A percentile compares a stretch with the other conserved stretches of the same genome.
Evolutionary conservation across 2,797 vertebrate genomes (phyloP).

Genomic region (Chaunax sp.): DNA sequence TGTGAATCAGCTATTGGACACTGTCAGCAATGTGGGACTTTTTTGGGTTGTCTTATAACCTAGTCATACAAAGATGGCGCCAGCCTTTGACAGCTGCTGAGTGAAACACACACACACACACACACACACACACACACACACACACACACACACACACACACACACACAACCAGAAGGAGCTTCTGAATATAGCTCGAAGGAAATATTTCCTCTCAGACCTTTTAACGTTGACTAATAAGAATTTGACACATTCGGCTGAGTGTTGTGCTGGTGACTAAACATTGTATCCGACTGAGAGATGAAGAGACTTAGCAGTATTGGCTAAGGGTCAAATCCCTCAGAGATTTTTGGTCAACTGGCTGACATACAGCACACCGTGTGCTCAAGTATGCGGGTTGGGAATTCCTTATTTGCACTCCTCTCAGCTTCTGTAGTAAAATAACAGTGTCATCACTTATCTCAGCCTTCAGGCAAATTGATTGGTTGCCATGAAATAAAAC

Average conservation of each 20-base stretch:
- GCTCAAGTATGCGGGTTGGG: conserved; percentile 47
- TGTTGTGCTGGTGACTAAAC: conserved; percentile 65
- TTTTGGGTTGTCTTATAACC: conserved; percentile 6
- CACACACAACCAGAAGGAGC: conserved; percentile 15
- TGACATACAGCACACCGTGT: conserved; percentile 67
- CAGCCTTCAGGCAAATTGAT: conserved; percentile 60
- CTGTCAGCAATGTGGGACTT: conserved; percentile 12
- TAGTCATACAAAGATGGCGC: conserved; percentile 10
- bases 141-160: conserved; percentile 11
- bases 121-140: conserved; percentile 37
- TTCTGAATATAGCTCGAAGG: conserved; percentile 41
- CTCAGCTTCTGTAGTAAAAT: conserved; percentile 47
- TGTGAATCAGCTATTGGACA: conserved; percentile 32
- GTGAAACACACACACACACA: conserved; percentile 40
- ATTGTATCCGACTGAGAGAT: conserved; percentile 55
- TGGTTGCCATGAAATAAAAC: conserved; percentile 53
- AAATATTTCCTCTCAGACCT: conserved; percentile 52
- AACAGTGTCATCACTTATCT: conserved; percentile 51
- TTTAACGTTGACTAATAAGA: conserved; percentile 59
- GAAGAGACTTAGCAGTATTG: conserved; percentile 55
- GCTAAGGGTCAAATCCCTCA: conserved; percentile 69
- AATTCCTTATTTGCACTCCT: conserved; percentile 47
- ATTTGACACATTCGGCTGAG: conserved; percentile 61
- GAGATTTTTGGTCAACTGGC: conserved; percentile 66
- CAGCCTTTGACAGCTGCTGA: conserved; percentile 29